Percentiles rank a stretch among this genome's conserved stretches.
phyloP scores from a whole-genome alignment of 2,888 invertebrate species.

The Idaea biselata region DNA sequence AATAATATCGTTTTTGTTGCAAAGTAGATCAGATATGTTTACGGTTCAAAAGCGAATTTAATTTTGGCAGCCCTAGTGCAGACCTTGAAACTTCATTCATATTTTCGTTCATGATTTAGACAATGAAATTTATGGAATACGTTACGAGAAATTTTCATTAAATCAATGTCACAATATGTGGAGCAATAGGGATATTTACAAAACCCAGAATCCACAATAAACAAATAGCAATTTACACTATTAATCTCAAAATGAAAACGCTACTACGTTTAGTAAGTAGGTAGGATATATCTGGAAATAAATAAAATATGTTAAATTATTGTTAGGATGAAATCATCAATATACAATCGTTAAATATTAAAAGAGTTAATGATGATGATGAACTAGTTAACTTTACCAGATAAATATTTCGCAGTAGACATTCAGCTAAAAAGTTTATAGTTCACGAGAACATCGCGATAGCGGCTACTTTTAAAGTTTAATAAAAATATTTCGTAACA shows the following conservation, averaged over 20 bases:
- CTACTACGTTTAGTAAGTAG: not conserved
- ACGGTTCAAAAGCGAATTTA: slow-evolving; percentile 26
- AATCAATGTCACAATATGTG: not conserved
- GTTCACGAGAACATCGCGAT: slow-evolving; percentile 36
- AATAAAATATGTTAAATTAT: not conserved
- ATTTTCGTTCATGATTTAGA: not conserved
- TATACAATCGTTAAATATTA: not conserved
- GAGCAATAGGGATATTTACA: not conserved
- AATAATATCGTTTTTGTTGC: slow-evolving; percentile 51
- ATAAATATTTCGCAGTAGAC: slow-evolving; percentile 13
- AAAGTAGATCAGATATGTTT: slow-evolving; percentile 47
- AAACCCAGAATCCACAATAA: not conserved
- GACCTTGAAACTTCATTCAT: slow-evolving; percentile 18
- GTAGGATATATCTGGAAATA: not conserved
- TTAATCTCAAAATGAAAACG: not conserved
- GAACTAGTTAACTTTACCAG: not conserved
- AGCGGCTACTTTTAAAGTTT: slow-evolving; percentile 37
- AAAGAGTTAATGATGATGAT: not conserved
- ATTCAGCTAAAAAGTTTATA: slow-evolving; percentile 29
- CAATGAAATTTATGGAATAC: not conserved
- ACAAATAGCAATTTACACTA: not conserved
- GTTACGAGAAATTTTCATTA: not conserved
- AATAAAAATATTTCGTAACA: slow-evolving; percentile 20
- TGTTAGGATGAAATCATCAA: not conserved
- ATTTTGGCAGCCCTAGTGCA: slow-evolving; percentile 25